Conservation (phyloP, 2,113 vertebrate species). For the Fregetta grallaria region DNA sequence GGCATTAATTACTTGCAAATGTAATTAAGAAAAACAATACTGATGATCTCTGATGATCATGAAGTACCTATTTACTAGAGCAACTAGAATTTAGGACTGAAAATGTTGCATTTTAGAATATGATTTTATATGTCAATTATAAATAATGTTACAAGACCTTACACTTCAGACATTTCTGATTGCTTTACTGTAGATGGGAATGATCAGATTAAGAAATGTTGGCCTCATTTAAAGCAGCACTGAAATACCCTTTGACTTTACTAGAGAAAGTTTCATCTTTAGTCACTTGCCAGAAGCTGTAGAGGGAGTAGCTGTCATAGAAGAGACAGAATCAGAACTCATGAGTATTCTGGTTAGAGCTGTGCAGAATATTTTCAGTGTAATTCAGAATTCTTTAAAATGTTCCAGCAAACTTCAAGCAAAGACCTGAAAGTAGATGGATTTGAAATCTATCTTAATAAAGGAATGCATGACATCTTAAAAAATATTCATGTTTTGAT, state of each 20-base stretch:
- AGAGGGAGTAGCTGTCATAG: not conserved
- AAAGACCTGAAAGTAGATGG: not conserved
- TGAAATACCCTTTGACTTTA: not conserved
- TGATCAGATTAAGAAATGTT: not conserved
- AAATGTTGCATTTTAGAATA: not conserved
- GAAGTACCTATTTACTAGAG: not conserved
- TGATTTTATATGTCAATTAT: not conserved
- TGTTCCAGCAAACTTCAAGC: not conserved
- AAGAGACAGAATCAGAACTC: not conserved
- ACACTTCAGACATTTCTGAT: not conserved
- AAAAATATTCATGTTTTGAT: not conserved
- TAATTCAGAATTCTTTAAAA: slow-evolving; percentile 11
- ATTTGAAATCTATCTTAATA: not conserved
- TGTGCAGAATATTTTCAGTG: not conserved
- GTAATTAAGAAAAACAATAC: slow-evolving; percentile 50
- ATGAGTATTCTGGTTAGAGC: not conserved
- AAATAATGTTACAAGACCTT: not conserved
- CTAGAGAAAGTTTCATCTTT: not conserved
- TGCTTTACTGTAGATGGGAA: not conserved
- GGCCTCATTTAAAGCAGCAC: not conserved
- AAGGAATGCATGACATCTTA: not conserved
- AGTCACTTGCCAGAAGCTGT: not conserved
- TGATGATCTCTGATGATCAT: not conserved
- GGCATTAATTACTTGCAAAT: slow-evolving; percentile 47
- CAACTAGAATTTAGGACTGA: not conserved